Evolutionary conservation across 1,140 invertebrate species (phyloP).

Genomic region (Heliconius himera): DNA sequence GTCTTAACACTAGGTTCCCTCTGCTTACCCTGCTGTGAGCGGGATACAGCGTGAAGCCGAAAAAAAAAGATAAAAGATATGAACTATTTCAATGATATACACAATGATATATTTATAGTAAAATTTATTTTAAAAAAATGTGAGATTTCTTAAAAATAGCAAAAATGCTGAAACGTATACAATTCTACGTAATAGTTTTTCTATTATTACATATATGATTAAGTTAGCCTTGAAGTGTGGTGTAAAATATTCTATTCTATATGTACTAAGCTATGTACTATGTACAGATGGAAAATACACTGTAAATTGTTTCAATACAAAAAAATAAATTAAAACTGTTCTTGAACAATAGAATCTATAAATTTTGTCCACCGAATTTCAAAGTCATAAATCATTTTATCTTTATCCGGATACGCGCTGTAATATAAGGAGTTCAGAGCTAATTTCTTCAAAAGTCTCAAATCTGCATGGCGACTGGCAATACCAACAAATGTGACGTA

Average conservation of each 20-base stretch:
- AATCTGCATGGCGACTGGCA: slow-evolving; percentile 84
- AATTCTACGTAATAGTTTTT: background rate
- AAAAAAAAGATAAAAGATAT: no score
- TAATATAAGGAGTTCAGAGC: slow-evolving; percentile 90
- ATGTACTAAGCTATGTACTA: no score
- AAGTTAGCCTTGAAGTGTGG: no score
- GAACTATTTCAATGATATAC: slow-evolving; percentile 7
- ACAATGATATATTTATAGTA: background rate
- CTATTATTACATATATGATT: background rate
- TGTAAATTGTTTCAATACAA: no score
- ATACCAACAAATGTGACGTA: slow-evolving; percentile 92
- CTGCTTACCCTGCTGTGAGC: no score
- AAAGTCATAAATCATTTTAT: slow-evolving; percentile 65
- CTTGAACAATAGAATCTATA: slow-evolving; percentile 53
- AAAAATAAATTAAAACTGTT: slow-evolving; percentile 26
- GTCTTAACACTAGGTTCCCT: no score
- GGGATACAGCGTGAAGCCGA: no score
- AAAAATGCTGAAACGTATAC: background rate
- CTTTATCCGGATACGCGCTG: slow-evolving; percentile 72
- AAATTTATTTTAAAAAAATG: slow-evolving; percentile 14
- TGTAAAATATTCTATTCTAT: no score
- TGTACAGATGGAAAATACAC: no score
- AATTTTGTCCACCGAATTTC: slow-evolving; percentile 71
- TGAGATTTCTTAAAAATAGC: slow-evolving; percentile 15
- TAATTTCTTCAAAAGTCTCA: slow-evolving; percentile 89